These are phyloP conservation scores for Mormyrus lacerda DNA, from an alignment of 2,113 vertebrate species.

Conservation along the genomic window DNA sequence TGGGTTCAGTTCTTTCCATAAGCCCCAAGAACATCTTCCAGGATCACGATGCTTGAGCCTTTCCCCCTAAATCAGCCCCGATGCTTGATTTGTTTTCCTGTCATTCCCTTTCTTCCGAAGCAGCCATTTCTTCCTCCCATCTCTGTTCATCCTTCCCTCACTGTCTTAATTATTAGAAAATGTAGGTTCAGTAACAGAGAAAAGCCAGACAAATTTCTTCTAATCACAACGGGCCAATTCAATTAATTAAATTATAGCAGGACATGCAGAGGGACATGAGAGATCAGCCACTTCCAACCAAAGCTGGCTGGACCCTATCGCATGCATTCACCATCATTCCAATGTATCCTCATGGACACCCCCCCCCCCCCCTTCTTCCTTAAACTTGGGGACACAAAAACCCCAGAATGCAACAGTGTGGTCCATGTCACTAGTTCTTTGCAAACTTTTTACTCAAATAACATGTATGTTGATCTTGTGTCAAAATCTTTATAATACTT, in stretches of 20 bases:
- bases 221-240: not conserved
- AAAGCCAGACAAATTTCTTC: not conserved
- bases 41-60: not conserved
- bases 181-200: not conserved
- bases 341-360: not conserved
- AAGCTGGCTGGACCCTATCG: not conserved
- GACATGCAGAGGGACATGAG: not conserved
- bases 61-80: not conserved
- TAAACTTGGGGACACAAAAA: not conserved
- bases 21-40: not conserved
- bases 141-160: not conserved
- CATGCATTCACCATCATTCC: not conserved
- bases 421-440: not conserved
- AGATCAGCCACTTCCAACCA: not conserved
- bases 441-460: not conserved
- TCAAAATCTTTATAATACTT: not conserved
- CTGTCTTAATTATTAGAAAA: not conserved
- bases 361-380: not conserved
- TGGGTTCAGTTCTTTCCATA: not conserved
- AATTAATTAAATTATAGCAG: not conserved
- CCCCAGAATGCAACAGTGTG: not conserved
- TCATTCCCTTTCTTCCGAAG: not conserved
- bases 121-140: not conserved
- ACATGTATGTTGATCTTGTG: not conserved
- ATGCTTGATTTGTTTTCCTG: not conserved